Conservation (phyloP, 1,140 invertebrate genomes). For the Listronotus oregonensis region DNA sequence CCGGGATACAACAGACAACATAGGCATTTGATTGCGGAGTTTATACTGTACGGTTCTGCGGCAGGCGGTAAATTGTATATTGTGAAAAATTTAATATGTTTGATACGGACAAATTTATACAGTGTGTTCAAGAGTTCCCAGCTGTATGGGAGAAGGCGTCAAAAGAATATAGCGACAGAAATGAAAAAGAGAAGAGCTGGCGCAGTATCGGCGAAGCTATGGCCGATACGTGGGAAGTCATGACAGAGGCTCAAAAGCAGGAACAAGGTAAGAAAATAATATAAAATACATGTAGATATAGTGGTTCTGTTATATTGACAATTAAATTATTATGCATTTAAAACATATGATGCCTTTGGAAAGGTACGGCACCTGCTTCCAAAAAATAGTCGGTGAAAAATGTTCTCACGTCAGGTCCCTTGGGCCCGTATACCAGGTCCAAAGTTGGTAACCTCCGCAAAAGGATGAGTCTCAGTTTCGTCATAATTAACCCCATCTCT, state of each 20-base stretch:
- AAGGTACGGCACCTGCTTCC: slow-evolving; percentile 21
- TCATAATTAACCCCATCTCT: slow-evolving; percentile 50
- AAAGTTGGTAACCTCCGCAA: slow-evolving; percentile 8
- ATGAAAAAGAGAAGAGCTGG: slow-evolving; percentile 11
- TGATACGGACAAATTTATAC: slow-evolving; percentile 18
- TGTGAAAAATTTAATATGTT: background rate
- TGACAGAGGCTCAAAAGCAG: background rate
- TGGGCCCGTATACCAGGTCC: slow-evolving; percentile 4
- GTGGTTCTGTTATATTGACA: background rate
- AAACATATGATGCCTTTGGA: slow-evolving; percentile 15
- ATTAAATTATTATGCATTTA: background rate
- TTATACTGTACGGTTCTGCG: slow-evolving; percentile 4
- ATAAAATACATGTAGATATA: no score
- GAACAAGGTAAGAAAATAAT: slow-evolving; percentile 2
- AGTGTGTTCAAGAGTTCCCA: slow-evolving; percentile 8
- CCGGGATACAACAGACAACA: slow-evolving; percentile 2
- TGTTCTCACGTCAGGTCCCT: slow-evolving; percentile 1
- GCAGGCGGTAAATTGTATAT: slow-evolving; percentile 1
- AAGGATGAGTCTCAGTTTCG: slow-evolving; percentile 35
- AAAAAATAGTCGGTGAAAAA: slow-evolving; percentile 20
- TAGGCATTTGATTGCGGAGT: background rate
- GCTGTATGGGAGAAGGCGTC: slow-evolving; percentile 13
- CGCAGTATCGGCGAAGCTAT: slow-evolving; percentile 9
- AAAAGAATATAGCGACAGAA: slow-evolving; percentile 10
- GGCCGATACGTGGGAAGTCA: slow-evolving; percentile 1